Evolutionary conservation across 2,797 vertebrate species (phyloP), one percentile per base, ranked within the genome.

Genomic region (Anguilla obscura): DNA sequence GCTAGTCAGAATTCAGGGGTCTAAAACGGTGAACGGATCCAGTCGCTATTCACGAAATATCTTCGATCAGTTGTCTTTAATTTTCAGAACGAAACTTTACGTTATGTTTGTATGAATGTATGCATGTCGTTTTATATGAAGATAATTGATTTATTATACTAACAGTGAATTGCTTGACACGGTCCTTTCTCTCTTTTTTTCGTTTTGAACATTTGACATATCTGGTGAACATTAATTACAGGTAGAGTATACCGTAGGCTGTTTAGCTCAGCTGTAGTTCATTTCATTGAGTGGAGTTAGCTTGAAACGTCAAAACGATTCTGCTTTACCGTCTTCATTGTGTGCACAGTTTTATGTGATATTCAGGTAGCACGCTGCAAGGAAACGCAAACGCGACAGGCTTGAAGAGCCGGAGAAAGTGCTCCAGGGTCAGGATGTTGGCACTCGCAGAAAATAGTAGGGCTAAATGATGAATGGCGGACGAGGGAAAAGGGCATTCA

Each of bases 401-500:
- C 45, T 4, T 33, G 40, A n/a, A 48, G 18, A 48, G 45, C 24
- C 36, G 79, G 79, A 40, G 71, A 76, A 36, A 76, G 33, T 60
- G 74, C 14, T 60, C 83, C n/a, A 71, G 63, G 18, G 40, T 9
- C 36, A n/a, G 9, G 27, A 14, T 60, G 79, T 12, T 84, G 87
- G 87, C 79, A 60, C 8, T 69, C 86, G 10, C 74, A 87, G 90
- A 86, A 86, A 74, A 60, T 2, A 76, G 50, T 27, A 7, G 16
- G 58, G 16, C 58, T 24, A 60, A 58, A 88, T 18, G 40, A 54
- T 48, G 88, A 90, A 87, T 85, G 90, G 86, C 88, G 89, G 86
- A 66, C 10, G 24, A 1, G 18, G 33, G 71, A 7, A 80, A 80
- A 14, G 14, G 45, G 27, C 21, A 2, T 82, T 82, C 18, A 82